Evolutionary conservation across 2,888 invertebrate species (phyloP).

Genomic region (Morpho achilles): DNA sequence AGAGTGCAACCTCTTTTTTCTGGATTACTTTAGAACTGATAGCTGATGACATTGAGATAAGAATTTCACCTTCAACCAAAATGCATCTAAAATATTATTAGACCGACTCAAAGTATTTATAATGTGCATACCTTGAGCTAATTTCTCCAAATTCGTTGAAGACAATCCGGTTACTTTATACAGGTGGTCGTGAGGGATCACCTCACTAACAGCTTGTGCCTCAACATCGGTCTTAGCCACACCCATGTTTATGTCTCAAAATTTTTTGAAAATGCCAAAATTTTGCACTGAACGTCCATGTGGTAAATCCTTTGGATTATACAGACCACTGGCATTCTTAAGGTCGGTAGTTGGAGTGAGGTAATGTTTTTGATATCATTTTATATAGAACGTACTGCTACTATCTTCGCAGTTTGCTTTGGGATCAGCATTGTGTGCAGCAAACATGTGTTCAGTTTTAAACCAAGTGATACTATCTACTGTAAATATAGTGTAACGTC

Average conservation of each 20-base stretch:
- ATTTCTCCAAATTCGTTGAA: slow-evolving; percentile 59
- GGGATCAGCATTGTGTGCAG: slow-evolving; percentile 37
- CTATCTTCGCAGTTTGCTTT: slow-evolving; percentile 43
- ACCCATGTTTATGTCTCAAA: slow-evolving; percentile 37
- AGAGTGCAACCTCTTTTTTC: too few species aligned
- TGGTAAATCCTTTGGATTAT: slow-evolving; percentile 20
- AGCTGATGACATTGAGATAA: slow-evolving; percentile 11
- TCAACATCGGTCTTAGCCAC: slow-evolving; percentile 45
- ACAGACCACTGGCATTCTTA: slow-evolving; percentile 17
- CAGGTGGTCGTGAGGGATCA: slow-evolving; percentile 63
- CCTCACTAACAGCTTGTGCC: slow-evolving; percentile 42
- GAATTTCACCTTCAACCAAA: slow-evolving; percentile 14
- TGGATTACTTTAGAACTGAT: slow-evolving; percentile 1
- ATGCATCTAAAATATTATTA: slow-evolving; percentile 17
- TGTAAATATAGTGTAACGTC: slow-evolving; percentile 34
- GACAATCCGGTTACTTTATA: slow-evolving; percentile 67
- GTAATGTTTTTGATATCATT: slow-evolving; percentile 20
- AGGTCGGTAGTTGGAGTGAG: slow-evolving; percentile 28
- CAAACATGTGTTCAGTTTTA: slow-evolving; percentile 46
- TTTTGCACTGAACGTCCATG: slow-evolving; percentile 19
- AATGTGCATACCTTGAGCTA: slow-evolving; percentile 54
- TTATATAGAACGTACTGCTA: slow-evolving; percentile 34
- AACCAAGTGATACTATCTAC: slow-evolving; percentile 35
- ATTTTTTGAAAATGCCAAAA: slow-evolving; percentile 1
- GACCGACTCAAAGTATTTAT: slow-evolving; percentile 4